A percentile compares a stretch with the other conserved stretches of the same genome.
Conservation (phyloP, 2,888 invertebrate genomes). For the Limenitis camilla region DNA sequence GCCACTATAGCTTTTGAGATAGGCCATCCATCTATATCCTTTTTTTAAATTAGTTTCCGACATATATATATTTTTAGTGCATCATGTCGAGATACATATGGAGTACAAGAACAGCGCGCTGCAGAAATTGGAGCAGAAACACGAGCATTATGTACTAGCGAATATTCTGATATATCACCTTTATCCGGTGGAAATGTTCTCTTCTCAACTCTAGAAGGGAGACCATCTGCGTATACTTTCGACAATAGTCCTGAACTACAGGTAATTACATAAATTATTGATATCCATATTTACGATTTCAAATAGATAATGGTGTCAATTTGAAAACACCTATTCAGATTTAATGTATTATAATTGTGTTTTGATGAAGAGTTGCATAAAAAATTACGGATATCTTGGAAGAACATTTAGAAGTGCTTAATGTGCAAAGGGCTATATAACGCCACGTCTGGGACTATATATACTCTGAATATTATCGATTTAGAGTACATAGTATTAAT, state of each 20-base stretch:
- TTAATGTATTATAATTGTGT: no score
- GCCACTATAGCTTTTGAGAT: no score
- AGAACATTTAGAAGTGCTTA: no score
- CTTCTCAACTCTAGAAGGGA: conserved; percentile 94
- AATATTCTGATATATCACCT: conserved; percentile 98
- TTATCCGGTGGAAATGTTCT: conserved; percentile 95
- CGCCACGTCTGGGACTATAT: no score
- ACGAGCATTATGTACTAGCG: conserved; percentile 96
- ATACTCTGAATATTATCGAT: no score
- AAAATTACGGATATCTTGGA: no score
- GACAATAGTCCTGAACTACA: conserved; percentile 92
- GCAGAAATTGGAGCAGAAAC: conserved; percentile 88
- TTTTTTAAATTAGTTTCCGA: no score
- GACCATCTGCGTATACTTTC: conserved; percentile 94
- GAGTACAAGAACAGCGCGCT: conserved; percentile 83
- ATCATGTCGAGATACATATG: conserved; percentile 93
- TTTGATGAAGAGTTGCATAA: not conserved
- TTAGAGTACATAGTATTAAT: no score
- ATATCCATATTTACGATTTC: not conserved
- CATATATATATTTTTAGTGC: conserved; percentile 78
- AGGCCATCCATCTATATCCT: no score
- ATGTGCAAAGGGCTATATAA: no score
- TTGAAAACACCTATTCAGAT: not conserved
- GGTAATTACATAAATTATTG: conserved; percentile 65
- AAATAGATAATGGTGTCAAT: no score